Evolutionary conservation across 2,113 vertebrate genomes (phyloP), one percentile per base, ranked within the genome.

Genomic region (Promerops cafer): DNA sequence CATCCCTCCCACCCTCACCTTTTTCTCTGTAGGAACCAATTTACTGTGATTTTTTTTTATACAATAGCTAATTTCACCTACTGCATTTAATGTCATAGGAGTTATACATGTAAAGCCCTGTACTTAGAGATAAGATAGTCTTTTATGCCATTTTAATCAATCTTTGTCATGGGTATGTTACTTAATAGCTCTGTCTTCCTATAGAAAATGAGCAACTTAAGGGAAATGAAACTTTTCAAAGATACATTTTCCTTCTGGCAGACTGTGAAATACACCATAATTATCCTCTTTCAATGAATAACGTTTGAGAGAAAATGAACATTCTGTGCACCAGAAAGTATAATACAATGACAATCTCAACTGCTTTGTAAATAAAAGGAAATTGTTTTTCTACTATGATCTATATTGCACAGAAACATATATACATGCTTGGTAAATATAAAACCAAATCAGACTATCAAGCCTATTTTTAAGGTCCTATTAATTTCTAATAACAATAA

Each of bases 181-280:
- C 91, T 97, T 97, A 98, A 98, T 96, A 97, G 97, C 96, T 96
- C 96, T 98, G 94, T 97, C 98, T 98, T 97, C 93, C 88, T 96
- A 94, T 93, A 95, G 97, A 96, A 98, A 98, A 98, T 97, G 97
- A 98, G 94, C 97, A 98, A 97, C 97, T 92, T 97, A 97, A 96
- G 97, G 98, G 97, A 98, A 98, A 98, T 98, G 95, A 94, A 98
- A 98, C 96, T 97, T 97, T 96, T 98, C 97, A 96, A 97, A 97
- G 96, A 96, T 95, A 98, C 94, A 97, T 98, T 98, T 98, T 98
- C 95, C 96, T 97, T 97, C 96, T 97, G 98, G 92, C 96, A 97
- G 97, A 95, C 97, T 98, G 84, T 98, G 97, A 98, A 97, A 97
- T 97, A 97, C 82, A 96, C 97, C 95, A 37, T 97, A 97, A 98